phyloP scores from a whole-genome alignment of 2,113 vertebrate species.

The Podilymbus podiceps region DNA sequence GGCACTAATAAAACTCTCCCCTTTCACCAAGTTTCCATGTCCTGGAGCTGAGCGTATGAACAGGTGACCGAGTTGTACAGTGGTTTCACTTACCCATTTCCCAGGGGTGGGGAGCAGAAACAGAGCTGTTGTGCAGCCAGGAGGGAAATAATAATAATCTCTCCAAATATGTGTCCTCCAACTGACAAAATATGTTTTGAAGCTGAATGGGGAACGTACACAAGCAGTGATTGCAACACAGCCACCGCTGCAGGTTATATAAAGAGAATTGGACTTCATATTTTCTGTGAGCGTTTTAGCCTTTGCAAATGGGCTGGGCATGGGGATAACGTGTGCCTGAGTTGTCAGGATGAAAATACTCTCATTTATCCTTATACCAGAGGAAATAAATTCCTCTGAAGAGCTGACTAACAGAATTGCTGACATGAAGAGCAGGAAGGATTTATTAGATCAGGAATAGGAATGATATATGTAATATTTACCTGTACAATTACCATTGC shows the following conservation, averaged over 20 bases:
- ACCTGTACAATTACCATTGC: too few relatives aligned
- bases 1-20: neutral
- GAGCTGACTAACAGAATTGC: too few relatives aligned
- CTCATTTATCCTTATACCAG: too few relatives aligned
- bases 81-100: neutral
- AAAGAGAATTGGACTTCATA: rapidly evolving
- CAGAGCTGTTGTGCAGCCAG: neutral
- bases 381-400: too few relatives aligned
- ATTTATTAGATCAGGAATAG: too few relatives aligned
- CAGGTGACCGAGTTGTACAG: neutral
- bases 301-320: neutral
- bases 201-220: neutral
- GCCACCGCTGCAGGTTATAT: neutral
- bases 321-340: rapidly evolving
- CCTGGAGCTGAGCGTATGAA: neutral
- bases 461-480: too few relatives aligned
- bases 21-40: neutral
- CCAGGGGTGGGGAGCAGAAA: neutral
- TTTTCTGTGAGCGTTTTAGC: neutral
- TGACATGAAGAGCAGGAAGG: too few relatives aligned
- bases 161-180: neutral
- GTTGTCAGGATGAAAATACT: neutral
- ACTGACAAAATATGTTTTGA: neutral
- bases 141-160: neutral
- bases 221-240: neutral